These are phyloP conservation scores for Ranitomeya variabilis DNA, from an alignment of 2,113 vertebrate species.

Conservation along the genomic window DNA sequence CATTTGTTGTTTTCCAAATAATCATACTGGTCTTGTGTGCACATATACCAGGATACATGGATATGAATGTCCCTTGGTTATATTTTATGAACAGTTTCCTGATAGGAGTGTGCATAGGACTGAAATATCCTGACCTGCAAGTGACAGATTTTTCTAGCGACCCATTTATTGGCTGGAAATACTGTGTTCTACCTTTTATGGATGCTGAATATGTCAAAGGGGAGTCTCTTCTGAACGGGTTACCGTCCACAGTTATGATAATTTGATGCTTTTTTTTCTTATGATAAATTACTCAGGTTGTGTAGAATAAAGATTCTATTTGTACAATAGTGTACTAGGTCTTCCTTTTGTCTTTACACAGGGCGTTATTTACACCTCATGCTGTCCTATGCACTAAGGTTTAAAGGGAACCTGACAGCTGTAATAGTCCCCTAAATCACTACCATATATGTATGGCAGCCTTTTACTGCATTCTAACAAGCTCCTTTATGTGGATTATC, in stretches of 20 bases:
- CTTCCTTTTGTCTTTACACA: not conserved
- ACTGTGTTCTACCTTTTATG: conserved; percentile 71
- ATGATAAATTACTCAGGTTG: not conserved
- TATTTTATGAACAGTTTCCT: conserved; percentile 86
- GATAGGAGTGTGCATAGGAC: conserved; percentile 73
- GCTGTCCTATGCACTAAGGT: no score
- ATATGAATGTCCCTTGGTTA: conserved; percentile 83
- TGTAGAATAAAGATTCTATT: conserved; percentile 20
- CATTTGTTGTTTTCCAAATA: conserved; percentile 74
- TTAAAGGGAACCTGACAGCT: no score
- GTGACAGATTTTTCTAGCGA: conserved; percentile 70
- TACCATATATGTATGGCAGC: no score
- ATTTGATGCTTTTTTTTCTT: conserved; percentile 56
- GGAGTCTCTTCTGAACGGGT: conserved; percentile 55
- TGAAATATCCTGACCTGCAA: conserved; percentile 62
- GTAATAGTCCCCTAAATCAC: no score
- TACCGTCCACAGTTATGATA: conserved; percentile 60
- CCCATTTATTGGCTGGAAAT: conserved; percentile 84
- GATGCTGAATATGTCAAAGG: conserved; percentile 62
- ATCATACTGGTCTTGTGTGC: conserved; percentile 66
- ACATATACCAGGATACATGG: conserved; percentile 78
- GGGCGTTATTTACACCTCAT: no score
- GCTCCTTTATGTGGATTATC: no score
- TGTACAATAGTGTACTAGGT: not conserved
- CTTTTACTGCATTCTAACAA: no score